Evolutionary conservation across 2,113 vertebrate species (phyloP).

Genomic region (Pseudolaguvia tuberculata): DNA sequence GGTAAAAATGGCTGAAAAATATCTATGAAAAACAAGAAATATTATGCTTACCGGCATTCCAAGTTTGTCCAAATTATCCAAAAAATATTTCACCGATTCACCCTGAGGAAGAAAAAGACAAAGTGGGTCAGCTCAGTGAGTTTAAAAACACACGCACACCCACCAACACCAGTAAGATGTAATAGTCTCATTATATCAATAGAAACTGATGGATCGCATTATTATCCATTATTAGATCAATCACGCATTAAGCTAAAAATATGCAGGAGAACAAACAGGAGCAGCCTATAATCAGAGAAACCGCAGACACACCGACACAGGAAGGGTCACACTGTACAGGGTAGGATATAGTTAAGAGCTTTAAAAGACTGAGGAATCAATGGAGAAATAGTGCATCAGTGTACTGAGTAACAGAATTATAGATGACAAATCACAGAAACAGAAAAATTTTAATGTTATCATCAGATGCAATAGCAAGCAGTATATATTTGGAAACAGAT

Average conservation of each 20-base stretch:
- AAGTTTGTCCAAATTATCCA: constrained; percentile 97
- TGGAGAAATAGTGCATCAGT: neutral
- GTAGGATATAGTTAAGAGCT: neutral
- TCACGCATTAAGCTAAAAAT: neutral
- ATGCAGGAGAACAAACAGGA: neutral
- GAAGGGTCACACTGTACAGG: neutral
- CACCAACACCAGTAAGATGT: neutral
- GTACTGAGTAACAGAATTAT: neutral
- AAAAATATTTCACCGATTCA: constrained; percentile 97
- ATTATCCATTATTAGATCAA: neutral
- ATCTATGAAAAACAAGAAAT: neutral
- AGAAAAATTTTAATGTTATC: neutral
- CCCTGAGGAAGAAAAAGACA: constrained; percentile 67
- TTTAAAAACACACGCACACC: neutral
- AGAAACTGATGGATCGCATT: neutral
- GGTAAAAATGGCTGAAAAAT: too few species aligned
- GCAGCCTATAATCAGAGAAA: neutral
- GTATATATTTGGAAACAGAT: too few species aligned
- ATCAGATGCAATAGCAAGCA: neutral
- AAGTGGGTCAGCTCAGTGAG: neutral
- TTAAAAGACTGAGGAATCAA: neutral
- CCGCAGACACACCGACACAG: neutral
- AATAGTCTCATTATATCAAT: neutral
- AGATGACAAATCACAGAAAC: neutral
- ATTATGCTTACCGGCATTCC: constrained; percentile 82